Conservation (phyloP, 2,797 vertebrate species). For the Momotus momota region DNA sequence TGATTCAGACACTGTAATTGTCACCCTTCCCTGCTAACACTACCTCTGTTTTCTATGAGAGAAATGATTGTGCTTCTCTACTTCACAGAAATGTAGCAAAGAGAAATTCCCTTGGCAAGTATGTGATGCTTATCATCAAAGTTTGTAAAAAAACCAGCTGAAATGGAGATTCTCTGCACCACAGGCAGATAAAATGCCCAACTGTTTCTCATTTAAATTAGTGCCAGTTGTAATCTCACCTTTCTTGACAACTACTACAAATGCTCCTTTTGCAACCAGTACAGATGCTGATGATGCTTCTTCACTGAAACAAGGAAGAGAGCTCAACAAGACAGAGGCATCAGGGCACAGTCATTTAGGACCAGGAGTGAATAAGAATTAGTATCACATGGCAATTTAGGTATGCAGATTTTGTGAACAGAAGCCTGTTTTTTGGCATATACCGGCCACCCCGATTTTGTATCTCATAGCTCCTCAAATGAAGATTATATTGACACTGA, state of each 20-base stretch:
- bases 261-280: neutral
- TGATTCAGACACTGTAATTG: neutral
- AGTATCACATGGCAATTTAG: neutral
- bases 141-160: neutral
- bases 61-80: neutral
- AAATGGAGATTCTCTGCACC: neutral
- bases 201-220: neutral
- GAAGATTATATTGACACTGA: neutral
- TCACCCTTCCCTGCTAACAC: neutral
- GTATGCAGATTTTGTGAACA: neutral
- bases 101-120: neutral
- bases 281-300: neutral
- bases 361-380: neutral
- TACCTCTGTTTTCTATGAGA: neutral
- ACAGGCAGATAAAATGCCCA: neutral
- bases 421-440: neutral
- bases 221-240: neutral
- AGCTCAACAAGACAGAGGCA: neutral
- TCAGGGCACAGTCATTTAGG: neutral
- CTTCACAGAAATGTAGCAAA: neutral
- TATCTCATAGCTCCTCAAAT: neutral
- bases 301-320: neutral
- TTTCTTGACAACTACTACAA: neutral
- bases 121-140: neutral
- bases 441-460: neutral